Evolutionary conservation across 35 echinoderm and acorn worm species (phyloP).

Genomic region (Holothuria glaberrima): DNA sequence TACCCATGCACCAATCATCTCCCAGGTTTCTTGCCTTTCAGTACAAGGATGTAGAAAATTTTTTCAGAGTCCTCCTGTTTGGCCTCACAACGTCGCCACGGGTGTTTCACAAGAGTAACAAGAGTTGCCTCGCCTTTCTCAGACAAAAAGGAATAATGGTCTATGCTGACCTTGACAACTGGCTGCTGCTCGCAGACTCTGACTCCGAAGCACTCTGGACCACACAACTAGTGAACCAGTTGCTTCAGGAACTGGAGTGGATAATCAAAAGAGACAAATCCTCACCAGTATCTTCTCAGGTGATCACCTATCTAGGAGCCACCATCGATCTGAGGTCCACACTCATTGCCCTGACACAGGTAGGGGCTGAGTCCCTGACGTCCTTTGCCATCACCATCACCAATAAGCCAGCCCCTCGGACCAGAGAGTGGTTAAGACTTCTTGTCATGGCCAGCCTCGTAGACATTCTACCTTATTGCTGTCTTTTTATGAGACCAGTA

Average conservation of each 20-base stretch:
- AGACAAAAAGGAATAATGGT: neutral
- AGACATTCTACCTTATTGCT: neutral
- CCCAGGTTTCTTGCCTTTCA: neutral
- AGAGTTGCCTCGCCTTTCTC: neutral
- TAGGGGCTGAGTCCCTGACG: too few species aligned
- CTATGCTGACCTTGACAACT: neutral
- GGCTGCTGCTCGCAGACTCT: neutral
- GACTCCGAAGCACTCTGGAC: neutral
- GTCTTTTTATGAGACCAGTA: too few species aligned
- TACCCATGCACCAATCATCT: neutral
- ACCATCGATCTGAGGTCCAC: neutral
- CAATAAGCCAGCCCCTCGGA: neutral
- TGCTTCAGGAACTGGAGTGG: too few species aligned
- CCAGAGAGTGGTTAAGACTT: neutral
- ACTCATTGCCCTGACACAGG: too few species aligned
- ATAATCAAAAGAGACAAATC: neutral
- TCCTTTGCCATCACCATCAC: too few species aligned
- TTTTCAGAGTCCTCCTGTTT: neutral
- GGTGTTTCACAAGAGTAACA: slow-evolving; percentile 8
- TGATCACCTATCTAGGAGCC: neutral
- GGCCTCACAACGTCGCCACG: neutral
- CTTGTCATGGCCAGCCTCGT: slow-evolving; percentile 8
- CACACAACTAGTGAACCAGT: neutral
- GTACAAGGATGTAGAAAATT: neutral
- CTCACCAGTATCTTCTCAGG: neutral